Evolutionary conservation across 2,113 vertebrate genomes (phyloP), one percentile per base, ranked within the genome.

Genomic region (Caranx melampygus): DNA sequence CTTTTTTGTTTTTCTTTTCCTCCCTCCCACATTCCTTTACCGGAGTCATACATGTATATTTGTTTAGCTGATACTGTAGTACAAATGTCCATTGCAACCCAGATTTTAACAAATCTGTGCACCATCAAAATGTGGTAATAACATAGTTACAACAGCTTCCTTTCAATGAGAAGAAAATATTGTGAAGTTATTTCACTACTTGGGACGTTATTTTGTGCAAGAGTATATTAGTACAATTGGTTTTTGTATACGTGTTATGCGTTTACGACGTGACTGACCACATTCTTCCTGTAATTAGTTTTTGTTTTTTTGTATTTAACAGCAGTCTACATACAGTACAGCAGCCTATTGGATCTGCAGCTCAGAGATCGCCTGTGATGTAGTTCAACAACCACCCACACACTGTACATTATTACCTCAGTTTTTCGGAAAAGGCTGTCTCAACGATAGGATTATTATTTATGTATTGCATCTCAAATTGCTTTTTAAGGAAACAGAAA

Each of bases 401-500:
- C 72, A 6, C 85, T 87, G 44, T 82, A 84, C 83, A 84, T 83
- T 89, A 87, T 91, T 89, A 90, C 78, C 87, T 89, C 82, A n/a
- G 75, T 74, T 75, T 76, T 55, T 67, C 64, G 64, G 81, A 89
- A 91, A 91, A 89, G 89, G 83, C 91, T 91, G 69, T 89, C 79
- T 84, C 78, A 57, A 78, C 88, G 77, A 86, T 82, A 87, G 78
- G 75, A 88, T 89, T 88, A 88, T 79, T 85, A 89, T 4, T 79
- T 85, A 89, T 4, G 84, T 95, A 95, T 95, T 95, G 94, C 95
- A 95, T 95, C 93, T 93, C 72, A 91, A 91, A 94, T 94, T 93
- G 90, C 88, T 88, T 92, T 82, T 78, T 75, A 87, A 85, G 77
- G 90, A 84, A 75, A 80, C n/a, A 52, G 8, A 12, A 63, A 75